Evolutionary conservation across 1,140 invertebrate genomes (phyloP).

Genomic region (Scaptodrosophila lebanonensis): DNA sequence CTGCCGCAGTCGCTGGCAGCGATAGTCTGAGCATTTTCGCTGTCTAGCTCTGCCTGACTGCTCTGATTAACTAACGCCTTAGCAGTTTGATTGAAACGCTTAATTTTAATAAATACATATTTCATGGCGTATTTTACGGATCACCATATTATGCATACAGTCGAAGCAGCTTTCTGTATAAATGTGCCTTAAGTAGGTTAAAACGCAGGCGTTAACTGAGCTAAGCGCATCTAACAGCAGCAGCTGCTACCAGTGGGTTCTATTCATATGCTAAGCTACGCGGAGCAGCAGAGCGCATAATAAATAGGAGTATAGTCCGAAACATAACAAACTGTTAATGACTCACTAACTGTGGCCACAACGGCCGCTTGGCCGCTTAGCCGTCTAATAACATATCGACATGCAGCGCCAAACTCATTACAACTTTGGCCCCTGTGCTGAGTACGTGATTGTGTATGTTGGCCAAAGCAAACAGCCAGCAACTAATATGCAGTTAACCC

Average conservation of each 20-base stretch:
- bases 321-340: slow-evolving; percentile 40
- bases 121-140: too few species aligned
- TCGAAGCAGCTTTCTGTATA: neutral
- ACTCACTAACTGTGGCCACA: slow-evolving; percentile 26
- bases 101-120: neutral
- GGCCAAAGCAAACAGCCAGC: slow-evolving; percentile 53
- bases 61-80: neutral
- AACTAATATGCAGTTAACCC: slow-evolving; percentile 73
- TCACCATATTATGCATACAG: slow-evolving; percentile 11
- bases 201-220: slow-evolving; percentile 37
- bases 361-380: too few species aligned
- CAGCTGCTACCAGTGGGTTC: neutral
- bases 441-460: slow-evolving; percentile 23
- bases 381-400: slow-evolving; percentile 48
- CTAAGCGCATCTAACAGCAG: slow-evolving; percentile 18
- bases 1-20: too few species aligned
- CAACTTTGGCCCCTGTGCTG: neutral
- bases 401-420: slow-evolving; percentile 21
- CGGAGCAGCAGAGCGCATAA: too few species aligned
- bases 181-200: slow-evolving; percentile 22
- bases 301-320: too few species aligned
- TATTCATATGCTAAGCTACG: slow-evolving; percentile 25
- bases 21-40: neutral
- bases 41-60: neutral
- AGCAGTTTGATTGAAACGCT: too few species aligned